phyloP scores from a whole-genome alignment of 2,113 vertebrate genomes.

The Grallaria varia region DNA sequence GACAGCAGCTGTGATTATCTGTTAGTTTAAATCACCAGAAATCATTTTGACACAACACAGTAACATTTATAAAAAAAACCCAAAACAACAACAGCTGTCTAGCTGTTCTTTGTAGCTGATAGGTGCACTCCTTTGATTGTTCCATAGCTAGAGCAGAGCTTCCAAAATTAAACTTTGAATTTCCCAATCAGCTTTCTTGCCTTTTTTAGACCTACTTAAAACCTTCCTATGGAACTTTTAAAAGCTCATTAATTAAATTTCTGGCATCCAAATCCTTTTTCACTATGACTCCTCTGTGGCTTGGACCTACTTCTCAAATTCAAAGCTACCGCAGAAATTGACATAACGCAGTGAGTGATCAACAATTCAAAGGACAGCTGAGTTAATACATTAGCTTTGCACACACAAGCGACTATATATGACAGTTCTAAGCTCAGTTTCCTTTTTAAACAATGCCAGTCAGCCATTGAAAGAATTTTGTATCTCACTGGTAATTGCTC shows the following conservation, averaged over 20 bases:
- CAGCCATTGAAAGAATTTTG: constrained; percentile 71
- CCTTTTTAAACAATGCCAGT: constrained; percentile 61
- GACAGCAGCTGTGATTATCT: constrained; percentile 99
- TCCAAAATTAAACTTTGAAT: constrained; percentile 72
- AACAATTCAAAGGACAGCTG: constrained; percentile 70
- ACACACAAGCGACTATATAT: constrained; percentile 71
- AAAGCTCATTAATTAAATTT: constrained; percentile 54
- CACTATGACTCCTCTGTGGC: constrained; percentile 21
- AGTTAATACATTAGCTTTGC: constrained; percentile 76
- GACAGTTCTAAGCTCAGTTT: constrained; percentile 73
- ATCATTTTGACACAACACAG: constrained; percentile 99
- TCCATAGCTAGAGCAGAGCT: constrained; percentile 78
- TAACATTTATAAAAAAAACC: constrained; percentile 88
- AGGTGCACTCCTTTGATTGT: constrained; percentile 97
- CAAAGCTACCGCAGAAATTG: constrained; percentile 66
- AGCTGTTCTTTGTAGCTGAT: constrained; percentile 92
- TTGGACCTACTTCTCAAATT: constrained; percentile 57
- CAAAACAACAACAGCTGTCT: constrained; percentile 84
- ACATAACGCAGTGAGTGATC: constrained; percentile 56
- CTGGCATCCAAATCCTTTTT: constrained; percentile 37
- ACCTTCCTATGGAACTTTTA: constrained; percentile 49
- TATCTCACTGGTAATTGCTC: constrained; percentile 70
- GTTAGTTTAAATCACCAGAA: constrained; percentile 99
- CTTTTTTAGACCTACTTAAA: constrained; percentile 59
- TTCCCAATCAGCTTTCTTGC: constrained; percentile 56